These are phyloP conservation scores for Erithacus rubecula DNA, from an alignment of 2,797 vertebrate genomes.

Conservation along the genomic window DNA sequence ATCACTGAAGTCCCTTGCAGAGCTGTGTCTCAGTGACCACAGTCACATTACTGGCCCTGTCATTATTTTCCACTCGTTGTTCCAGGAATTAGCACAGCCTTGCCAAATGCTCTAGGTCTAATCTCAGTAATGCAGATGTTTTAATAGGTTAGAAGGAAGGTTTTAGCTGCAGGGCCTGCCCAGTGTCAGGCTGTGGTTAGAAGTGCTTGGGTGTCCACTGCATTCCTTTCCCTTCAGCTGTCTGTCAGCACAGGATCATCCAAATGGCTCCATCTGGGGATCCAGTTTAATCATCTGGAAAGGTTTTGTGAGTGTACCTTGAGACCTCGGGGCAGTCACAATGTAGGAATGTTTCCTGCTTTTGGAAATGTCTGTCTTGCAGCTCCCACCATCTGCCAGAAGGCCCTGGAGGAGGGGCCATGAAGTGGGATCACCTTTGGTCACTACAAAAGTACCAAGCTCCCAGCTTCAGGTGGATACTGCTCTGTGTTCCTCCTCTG, in stretches of 20 bases:
- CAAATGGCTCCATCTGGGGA: accelerated
- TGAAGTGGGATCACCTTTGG: neutral
- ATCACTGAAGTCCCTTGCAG: neutral
- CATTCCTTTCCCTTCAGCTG: neutral
- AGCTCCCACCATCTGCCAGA: neutral
- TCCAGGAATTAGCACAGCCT: neutral
- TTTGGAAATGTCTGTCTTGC: neutral
- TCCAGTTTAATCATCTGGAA: neutral
- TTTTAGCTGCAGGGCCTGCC: neutral
- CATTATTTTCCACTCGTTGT: neutral
- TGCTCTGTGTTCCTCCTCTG: neutral
- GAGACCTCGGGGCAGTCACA: neutral
- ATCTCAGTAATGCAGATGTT: neutral
- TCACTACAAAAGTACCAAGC: neutral
- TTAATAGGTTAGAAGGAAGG: neutral
- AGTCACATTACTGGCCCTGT: neutral
- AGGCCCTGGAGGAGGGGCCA: neutral
- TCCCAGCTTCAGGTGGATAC: neutral
- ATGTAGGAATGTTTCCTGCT: neutral
- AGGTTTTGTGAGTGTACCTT: neutral
- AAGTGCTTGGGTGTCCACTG: neutral
- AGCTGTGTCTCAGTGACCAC: accelerated
- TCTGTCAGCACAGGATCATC: neutral
- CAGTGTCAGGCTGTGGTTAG: neutral
- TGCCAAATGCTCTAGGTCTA: neutral